Evolutionary conservation across 1,140 invertebrate species (phyloP), one percentile per base, ranked within the genome.

Genomic region (Stenopsyche tienmushanensis): DNA sequence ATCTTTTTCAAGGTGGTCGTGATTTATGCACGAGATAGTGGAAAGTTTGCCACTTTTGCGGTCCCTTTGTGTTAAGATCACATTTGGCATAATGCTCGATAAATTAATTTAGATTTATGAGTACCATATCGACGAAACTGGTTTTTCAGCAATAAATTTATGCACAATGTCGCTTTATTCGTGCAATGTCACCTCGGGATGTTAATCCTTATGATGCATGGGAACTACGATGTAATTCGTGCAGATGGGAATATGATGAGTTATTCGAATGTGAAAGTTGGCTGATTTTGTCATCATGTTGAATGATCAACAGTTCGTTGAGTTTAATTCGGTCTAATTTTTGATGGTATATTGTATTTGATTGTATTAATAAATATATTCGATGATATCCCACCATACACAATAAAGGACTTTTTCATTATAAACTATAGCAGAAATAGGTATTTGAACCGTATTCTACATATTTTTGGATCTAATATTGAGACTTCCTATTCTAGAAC

Each of bases 71-170:
- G 13, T 34, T 13, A 13, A 34, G 29, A 34, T 34, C 29, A 5
- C 13, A 34, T 7, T 34, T 34, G 29, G 29, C 29, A 34, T 34
- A 7, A 34, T 34, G 29, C 13, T 7, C 29, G 13, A 34, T 34
- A 34, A 34, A 34, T 34, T 34, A 5, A 34, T 34, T 34, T 5
- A 34, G 29, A 34, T 34, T 34, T 34, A 34, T 34, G 29, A 13
- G 29, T 7, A 34, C 13, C 5, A 13, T 13, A 34, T 34, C 29
- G 5, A 34, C 13, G 29, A 18, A 47, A 47, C 44, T 47, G 44
- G 44, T 39, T 47, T 47, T 47, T 7, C 44, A 15, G 17, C 17
- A 47, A 47, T 47, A 47, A 47, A 47, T 34, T 34, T 13, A 13
- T 34, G 29, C 13, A n/a, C n/a, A n/a, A n/a, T n/a, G n/a, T 34